phyloP scores from a whole-genome alignment of 2,797 vertebrate species.

The Lithobates sylvaticus region DNA sequence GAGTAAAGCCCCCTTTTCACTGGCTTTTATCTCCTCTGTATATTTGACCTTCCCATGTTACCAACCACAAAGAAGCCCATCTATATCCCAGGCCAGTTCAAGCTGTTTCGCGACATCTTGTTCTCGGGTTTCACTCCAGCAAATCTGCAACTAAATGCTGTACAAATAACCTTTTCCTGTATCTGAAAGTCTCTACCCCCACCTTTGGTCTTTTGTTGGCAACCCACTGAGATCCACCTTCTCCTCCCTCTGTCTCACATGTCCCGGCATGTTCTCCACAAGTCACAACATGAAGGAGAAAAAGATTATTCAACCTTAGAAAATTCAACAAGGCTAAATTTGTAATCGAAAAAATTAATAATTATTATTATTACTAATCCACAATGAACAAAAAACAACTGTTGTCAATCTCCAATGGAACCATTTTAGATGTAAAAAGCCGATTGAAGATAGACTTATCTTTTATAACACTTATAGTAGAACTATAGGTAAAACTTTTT shows the following conservation, averaged over 20 bases:
- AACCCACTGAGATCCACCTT: conserved; percentile 65
- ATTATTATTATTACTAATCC: not conserved
- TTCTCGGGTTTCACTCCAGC: conserved; percentile 77
- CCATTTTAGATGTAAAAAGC: too few relatives aligned
- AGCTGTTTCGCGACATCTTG: conserved; percentile 72
- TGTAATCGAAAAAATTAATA: not conserved
- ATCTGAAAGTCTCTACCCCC: conserved; percentile 69
- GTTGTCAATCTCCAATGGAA: not conserved
- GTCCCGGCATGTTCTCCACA: conserved; percentile 65
- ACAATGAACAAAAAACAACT: not conserved
- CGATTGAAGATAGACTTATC: not conserved
- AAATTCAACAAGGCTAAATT: not conserved
- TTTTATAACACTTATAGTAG: too few relatives aligned
- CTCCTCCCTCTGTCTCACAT: conserved; percentile 64
- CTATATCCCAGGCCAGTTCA: conserved; percentile 71
- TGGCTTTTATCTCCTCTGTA: conserved; percentile 66
- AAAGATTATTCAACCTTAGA: conserved; percentile 59
- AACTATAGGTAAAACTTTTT: too few relatives aligned
- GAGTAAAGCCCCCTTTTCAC: conserved; percentile 72
- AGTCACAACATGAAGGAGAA: conserved; percentile 69
- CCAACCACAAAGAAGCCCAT: conserved; percentile 77
- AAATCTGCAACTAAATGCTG: conserved; percentile 76
- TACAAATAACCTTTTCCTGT: conserved; percentile 77
- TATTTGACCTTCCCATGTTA: conserved; percentile 72
- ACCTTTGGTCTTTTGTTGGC: conserved; percentile 74